Base-by-base conservation (phyloP, 2,888 invertebrate genomes). In the Hedya salicella region DNA sequence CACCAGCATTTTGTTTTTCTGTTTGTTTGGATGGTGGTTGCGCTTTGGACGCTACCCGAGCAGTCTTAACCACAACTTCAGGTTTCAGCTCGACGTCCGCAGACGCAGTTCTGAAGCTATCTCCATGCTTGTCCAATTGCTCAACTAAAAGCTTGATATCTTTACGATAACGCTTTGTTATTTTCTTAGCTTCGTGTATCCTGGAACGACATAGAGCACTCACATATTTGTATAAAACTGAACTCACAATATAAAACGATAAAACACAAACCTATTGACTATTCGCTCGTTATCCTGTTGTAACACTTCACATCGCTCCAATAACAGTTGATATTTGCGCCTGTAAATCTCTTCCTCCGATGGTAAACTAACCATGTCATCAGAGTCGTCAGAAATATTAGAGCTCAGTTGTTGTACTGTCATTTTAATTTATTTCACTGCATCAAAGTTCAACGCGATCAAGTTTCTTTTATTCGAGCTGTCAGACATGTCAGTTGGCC, bases 231-330 rank as follows among this genome's bases (percentile, higher is more conserved):
- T 62, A 25, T 66, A 65, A 69, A 69, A 71, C 70, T 42, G 57
- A 75, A 68, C 70, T 56, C 65, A 53, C 40, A 73, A 62, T 21
- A 74, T 69, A 68, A 68, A 73, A 68, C 67, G 49, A 70, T 53
- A 70, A 75, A 80, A 81, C 75, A 82, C 85, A 76, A 81, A 94
- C 94, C 94, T 93, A 87, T 93, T 93, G 66, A 96, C 94, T 72
- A 96, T 90, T 85, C 95, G 93, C 82, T 96, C 95, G 84, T 96
- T 96, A 80, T 95, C 95, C 93, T 95, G 95, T 80, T 96, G 96
- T 73, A 96, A 89, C 73, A 95, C 94, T 87, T 95, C 95, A 85
- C 96, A 96, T 92, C 95, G 94, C 81, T 95, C 95, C 71, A 95
- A 85, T 66, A 96, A 86, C 75, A 95, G 87, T 83, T 95, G 95